Conservation (phyloP, 2,888 invertebrate genomes). For the Pasiphila rectangulata region DNA sequence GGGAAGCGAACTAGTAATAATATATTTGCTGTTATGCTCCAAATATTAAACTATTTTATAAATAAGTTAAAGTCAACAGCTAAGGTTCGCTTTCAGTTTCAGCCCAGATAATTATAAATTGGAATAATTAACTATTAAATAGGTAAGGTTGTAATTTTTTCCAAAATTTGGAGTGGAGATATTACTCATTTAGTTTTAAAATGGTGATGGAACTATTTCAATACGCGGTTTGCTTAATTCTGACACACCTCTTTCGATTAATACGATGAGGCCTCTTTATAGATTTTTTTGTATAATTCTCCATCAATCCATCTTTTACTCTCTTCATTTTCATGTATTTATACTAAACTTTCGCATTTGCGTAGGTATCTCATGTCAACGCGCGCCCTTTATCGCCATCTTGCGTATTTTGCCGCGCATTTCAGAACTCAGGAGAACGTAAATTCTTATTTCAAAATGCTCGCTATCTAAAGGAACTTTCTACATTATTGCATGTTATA, state of each 20-base stretch:
- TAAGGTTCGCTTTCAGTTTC: background rate
- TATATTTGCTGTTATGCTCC: too few species aligned
- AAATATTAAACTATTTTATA: too few species aligned
- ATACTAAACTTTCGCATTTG: slow-evolving; percentile 7
- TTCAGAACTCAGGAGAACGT: background rate
- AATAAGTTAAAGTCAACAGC: background rate
- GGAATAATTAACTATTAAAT: slow-evolving; percentile 1
- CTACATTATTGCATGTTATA: slow-evolving; percentile 70
- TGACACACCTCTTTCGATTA: slow-evolving; percentile 38
- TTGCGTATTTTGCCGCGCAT: slow-evolving; percentile 14
- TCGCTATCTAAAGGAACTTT: slow-evolving; percentile 63
- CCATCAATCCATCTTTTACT: slow-evolving; percentile 9
- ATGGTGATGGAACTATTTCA: slow-evolving; percentile 35
- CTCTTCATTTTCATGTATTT: slow-evolving; percentile 12
- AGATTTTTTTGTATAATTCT: slow-evolving; percentile 18
- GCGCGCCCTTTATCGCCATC: slow-evolving; percentile 12
- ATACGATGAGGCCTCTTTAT: slow-evolving; percentile 36
- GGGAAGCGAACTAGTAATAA: too few species aligned
- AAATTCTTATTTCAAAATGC: slow-evolving; percentile 37
- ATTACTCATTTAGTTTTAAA: slow-evolving; percentile 13
- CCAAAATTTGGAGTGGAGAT: background rate
- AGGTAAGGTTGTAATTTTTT: slow-evolving; percentile 3
- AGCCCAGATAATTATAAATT: background rate
- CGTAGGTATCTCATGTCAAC: slow-evolving; percentile 9
- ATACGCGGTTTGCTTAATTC: slow-evolving; percentile 32